A percentile compares a stretch with the other conserved stretches of the same genome.
Evolutionary conservation across 1,140 invertebrate genomes (phyloP).

Genomic region (Drosophila simulans): DNA sequence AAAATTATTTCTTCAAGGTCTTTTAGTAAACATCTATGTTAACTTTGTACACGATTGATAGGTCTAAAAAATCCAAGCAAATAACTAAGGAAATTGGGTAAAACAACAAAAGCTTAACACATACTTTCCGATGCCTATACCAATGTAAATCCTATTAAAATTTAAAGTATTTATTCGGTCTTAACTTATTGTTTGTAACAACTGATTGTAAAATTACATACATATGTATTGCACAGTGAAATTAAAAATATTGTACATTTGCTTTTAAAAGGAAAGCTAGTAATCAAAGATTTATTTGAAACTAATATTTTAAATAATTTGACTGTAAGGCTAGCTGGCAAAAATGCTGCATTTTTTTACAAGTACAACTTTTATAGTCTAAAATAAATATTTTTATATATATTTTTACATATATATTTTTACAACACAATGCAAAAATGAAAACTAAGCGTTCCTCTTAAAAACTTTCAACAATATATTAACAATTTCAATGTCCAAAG

Average conservation of each 20-base stretch:
- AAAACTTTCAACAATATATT: constrained; percentile 2
- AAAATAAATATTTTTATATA: background rate
- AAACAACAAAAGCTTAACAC: background rate
- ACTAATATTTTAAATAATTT: background rate
- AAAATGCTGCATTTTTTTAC: background rate
- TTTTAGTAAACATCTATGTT: constrained; percentile 33
- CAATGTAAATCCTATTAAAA: background rate
- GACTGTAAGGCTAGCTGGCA: background rate
- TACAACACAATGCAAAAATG: background rate
- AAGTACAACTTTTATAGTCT: background rate
- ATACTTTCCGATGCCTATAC: no score
- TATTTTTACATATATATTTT: no score
- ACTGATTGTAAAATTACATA: no score
- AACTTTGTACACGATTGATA: constrained; percentile 62
- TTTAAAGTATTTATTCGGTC: background rate
- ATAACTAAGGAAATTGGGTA: background rate
- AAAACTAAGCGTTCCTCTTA: background rate
- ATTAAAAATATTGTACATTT: background rate
- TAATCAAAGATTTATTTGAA: background rate
- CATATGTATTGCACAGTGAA: background rate
- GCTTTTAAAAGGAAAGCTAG: no score
- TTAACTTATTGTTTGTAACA: no score
- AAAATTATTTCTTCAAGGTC: constrained; percentile 47
- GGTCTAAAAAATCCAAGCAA: constrained; percentile 33
- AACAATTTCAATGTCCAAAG: constrained; percentile 1